Base-by-base conservation (phyloP, 2,888 invertebrate genomes). In the Scrobipalpa costella region DNA sequence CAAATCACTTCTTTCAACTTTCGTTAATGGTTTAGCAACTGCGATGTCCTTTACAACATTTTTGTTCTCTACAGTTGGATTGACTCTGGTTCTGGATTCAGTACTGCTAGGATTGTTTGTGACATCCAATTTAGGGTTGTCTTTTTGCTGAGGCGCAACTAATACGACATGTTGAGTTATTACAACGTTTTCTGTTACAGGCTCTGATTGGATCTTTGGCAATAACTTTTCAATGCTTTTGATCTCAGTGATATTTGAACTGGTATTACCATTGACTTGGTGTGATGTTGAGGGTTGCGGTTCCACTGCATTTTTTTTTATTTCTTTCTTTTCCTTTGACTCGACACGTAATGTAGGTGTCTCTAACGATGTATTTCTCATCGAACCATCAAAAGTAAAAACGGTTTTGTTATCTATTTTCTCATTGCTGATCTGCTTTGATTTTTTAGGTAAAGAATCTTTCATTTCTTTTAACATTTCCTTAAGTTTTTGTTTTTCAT, bases 391-490 rank as follows among this genome's bases (percentile, higher is more conserved):
- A 19, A 36, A 50, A n/a, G 49, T 19, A 50, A 33, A 40, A 36
- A 71, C 15, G 13, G 62, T 64, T 63, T 69, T 72, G 34, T 34
- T 64, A 60, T 67, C 65, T 15, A 17, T 44, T 60, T 63, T 57
- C 17, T 68, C 66, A 50, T 67, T 69, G 27, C 66, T 65, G 62
- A 76, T 86, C 38, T 85, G 81, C 69, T 92, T 93, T 27, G 92
- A 79, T 70, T 93, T 92, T 75, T 93, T 94, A 0, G 95, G 94
- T 66, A 95, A 83, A 11, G 95, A 95, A 79, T 95, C 93, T 82
- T 95, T 95, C 94, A 95, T 95, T 88, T 95, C 95, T 74, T 95
- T 95, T 67, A 95, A 81, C 93, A 95, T 94, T 82, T 94, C 94
- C 78, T 94, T 94, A 34, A 95, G 83, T 77, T 92, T 92, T 75